A percentile compares a stretch with the other conserved stretches of the same genome.
Conservation (phyloP, 1,140 invertebrate genomes). For the Samia ricini region DNA sequence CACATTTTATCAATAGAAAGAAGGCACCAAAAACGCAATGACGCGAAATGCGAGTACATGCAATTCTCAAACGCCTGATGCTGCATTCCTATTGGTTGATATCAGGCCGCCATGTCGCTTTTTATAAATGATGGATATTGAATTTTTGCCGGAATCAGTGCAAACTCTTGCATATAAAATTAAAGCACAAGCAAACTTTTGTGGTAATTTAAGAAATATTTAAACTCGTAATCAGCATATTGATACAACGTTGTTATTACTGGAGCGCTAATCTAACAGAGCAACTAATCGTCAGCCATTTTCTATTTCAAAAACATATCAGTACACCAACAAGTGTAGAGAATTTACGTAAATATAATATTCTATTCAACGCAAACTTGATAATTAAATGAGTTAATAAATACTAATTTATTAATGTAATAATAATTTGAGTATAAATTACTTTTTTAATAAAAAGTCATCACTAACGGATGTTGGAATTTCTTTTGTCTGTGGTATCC, state of each 20-base stretch:
- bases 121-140: slow-evolving; percentile 63
- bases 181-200: neutral
- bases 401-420: neutral
- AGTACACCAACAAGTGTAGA: slow-evolving; percentile 7
- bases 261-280: slow-evolving; percentile 34
- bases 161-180: slow-evolving; percentile 2
- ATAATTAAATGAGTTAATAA: neutral
- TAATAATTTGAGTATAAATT: neutral
- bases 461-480: neutral
- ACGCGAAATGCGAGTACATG: slow-evolving; percentile 79
- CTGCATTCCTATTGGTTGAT: slow-evolving; percentile 80
- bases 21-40: slow-evolving; percentile 79
- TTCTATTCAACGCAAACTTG: neutral
- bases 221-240: neutral
- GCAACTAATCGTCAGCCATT: slow-evolving; percentile 54
- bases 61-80: slow-evolving; percentile 78
- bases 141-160: slow-evolving; percentile 36
- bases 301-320: slow-evolving; percentile 40
- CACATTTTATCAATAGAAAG: slow-evolving; percentile 63
- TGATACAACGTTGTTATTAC: slow-evolving; percentile 21
- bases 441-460: neutral
- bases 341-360: neutral
- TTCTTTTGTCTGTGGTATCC: slow-evolving; percentile 7
- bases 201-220: neutral
- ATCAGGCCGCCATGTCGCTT: slow-evolving; percentile 81